phyloP scores from a whole-genome alignment of 2,888 invertebrate genomes.

The Heliconius ismenius region DNA sequence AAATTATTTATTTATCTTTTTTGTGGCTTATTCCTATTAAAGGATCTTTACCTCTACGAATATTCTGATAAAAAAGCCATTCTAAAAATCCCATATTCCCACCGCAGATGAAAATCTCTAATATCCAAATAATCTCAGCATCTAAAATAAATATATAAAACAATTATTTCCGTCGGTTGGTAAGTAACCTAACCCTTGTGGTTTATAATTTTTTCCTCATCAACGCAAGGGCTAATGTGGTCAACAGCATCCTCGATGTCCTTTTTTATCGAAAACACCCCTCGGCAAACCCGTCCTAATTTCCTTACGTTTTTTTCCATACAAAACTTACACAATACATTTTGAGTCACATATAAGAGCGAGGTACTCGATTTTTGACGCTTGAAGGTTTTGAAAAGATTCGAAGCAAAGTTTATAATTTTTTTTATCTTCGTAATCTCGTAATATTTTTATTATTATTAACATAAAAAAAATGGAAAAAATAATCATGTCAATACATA shows the following conservation, averaged over 20 bases:
- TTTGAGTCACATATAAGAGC: slow-evolving; percentile 21
- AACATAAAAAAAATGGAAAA: background rate
- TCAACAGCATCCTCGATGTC: slow-evolving; percentile 31
- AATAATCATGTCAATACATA: background rate
- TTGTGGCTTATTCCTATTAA: background rate
- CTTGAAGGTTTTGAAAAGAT: slow-evolving; percentile 22
- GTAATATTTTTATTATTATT: background rate
- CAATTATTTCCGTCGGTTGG: slow-evolving; percentile 18
- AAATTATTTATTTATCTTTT: background rate
- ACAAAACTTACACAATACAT: slow-evolving; percentile 21
- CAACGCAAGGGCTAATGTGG: slow-evolving; percentile 29
- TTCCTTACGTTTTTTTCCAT: slow-evolving; percentile 36
- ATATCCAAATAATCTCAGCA: background rate
- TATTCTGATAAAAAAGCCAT: background rate
- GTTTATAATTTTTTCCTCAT: slow-evolving; percentile 35
- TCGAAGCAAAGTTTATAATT: background rate
- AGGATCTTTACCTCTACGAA: background rate
- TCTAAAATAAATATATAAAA: slow-evolving; percentile 7
- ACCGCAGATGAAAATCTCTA: background rate
- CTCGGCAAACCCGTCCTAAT: slow-evolving; percentile 34
- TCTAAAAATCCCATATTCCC: background rate
- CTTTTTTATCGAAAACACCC: slow-evolving; percentile 35
- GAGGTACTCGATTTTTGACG: slow-evolving; percentile 27
- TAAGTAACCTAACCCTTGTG: slow-evolving; percentile 33
- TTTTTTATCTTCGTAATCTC: too few relatives aligned